Evolutionary conservation across 2,888 invertebrate genomes (phyloP).

Genomic region (Tiliacea citrago): DNA sequence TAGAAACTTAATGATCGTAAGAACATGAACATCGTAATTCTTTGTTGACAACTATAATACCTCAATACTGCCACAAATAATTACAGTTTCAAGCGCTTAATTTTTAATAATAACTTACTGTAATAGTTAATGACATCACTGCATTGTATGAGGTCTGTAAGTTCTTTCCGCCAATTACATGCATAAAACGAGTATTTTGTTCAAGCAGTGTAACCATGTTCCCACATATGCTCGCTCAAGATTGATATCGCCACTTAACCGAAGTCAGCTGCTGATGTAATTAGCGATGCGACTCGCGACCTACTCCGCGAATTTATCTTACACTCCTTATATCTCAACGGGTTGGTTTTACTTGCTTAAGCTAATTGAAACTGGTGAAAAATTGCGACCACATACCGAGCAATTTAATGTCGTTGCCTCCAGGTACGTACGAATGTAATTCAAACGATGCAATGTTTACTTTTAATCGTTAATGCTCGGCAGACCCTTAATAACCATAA

Average conservation of each 20-base stretch:
- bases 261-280: slow-evolving; percentile 84
- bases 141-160: slow-evolving; percentile 53
- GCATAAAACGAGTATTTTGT: slow-evolving; percentile 70
- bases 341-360: slow-evolving; percentile 66
- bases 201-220: slow-evolving; percentile 69
- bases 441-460: slow-evolving; percentile 70
- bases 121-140: slow-evolving; percentile 46
- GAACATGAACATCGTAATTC: slow-evolving; percentile 31
- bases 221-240: slow-evolving; percentile 77
- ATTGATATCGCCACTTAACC: slow-evolving; percentile 83
- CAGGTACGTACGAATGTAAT: slow-evolving; percentile 68
- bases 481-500: slow-evolving; percentile 60
- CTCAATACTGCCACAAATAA: slow-evolving; percentile 37
- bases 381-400: slow-evolving; percentile 82
- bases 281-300: slow-evolving; percentile 77
- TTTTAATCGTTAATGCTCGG: slow-evolving; percentile 64
- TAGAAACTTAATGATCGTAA: slow-evolving; percentile 16
- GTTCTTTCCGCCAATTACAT: slow-evolving; percentile 66
- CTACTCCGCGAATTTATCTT: slow-evolving; percentile 72
- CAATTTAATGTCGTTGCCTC: slow-evolving; percentile 77
- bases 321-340: slow-evolving; percentile 72
- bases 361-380: slow-evolving; percentile 84
- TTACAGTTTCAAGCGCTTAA: slow-evolving; percentile 38
- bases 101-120: slow-evolving; percentile 42
- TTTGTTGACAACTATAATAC: slow-evolving; percentile 37